phyloP scores from a whole-genome alignment of 2,113 vertebrate species.

The Struthio camelus region DNA sequence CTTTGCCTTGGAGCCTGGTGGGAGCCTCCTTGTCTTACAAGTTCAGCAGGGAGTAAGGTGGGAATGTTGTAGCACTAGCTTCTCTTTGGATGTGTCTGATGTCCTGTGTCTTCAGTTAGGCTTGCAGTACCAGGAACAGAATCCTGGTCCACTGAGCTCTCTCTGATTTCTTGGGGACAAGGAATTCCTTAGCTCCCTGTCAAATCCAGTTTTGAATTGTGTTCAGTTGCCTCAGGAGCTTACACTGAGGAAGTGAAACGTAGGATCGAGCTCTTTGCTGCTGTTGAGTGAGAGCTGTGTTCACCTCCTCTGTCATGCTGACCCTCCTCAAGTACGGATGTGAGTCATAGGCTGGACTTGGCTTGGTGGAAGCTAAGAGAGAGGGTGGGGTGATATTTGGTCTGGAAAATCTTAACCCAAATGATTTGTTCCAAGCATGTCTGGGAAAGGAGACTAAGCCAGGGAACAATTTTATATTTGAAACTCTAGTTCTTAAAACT shows the following conservation, averaged over 20 bases:
- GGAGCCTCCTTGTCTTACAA: background rate
- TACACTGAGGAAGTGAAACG: background rate
- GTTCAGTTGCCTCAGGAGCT: background rate
- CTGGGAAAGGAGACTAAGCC: slow-evolving; percentile 16
- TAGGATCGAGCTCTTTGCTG: background rate
- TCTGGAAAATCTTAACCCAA: slow-evolving; percentile 54
- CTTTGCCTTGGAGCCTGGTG: background rate
- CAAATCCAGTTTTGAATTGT: background rate
- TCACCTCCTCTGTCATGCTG: background rate
- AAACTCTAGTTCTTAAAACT: background rate
- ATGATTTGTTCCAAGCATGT: background rate
- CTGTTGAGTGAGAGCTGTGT: background rate
- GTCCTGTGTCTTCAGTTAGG: background rate
- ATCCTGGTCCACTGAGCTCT: background rate
- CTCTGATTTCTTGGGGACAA: background rate
- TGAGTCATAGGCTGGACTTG: slow-evolving; percentile 51
- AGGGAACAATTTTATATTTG: background rate
- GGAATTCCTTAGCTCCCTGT: background rate
- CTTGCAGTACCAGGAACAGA: background rate
- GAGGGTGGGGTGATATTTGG: slow-evolving; percentile 34
- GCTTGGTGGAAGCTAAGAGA: background rate
- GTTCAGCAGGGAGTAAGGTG: background rate
- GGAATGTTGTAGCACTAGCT: background rate
- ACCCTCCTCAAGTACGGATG: background rate
- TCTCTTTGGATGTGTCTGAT: background rate